phyloP scores from a whole-genome alignment of 1,140 invertebrate genomes.

The Trachelipus rathkii region DNA sequence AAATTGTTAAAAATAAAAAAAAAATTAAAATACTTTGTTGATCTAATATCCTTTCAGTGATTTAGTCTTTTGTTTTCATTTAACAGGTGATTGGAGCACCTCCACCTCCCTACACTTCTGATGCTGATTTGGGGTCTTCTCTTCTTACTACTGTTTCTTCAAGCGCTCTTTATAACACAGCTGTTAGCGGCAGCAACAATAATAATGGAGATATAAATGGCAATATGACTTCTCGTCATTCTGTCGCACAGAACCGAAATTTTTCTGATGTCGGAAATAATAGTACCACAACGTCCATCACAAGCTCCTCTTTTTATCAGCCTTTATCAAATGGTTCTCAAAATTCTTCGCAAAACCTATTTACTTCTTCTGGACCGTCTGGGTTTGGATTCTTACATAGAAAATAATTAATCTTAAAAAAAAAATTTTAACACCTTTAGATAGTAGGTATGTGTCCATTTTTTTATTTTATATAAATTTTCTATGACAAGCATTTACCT shows the following conservation, averaged over 20 bases:
- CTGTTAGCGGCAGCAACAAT: neutral
- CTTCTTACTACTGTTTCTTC: neutral
- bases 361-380: neutral
- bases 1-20: too few species aligned
- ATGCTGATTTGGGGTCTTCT: neutral
- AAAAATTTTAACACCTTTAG: too few species aligned
- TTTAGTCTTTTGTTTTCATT: too few species aligned
- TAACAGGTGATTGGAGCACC: neutral
- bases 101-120: neutral
- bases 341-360: neutral
- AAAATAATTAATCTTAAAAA: too few species aligned
- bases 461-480: too few species aligned
- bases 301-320: neutral
- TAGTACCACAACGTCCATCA: neutral
- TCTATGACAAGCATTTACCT: too few species aligned
- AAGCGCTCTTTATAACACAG: neutral
- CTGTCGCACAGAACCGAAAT: neutral
- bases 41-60: too few species aligned
- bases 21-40: too few species aligned
- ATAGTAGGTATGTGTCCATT: too few species aligned
- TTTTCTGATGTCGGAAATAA: neutral
- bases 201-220: constrained; percentile 2
- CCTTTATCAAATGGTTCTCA: neutral
- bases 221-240: neutral
- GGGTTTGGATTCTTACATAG: neutral